Evolutionary conservation across 2,113 vertebrate species (phyloP), one percentile per base, ranked within the genome.

Genomic region (Phylloscopus trochiloides): DNA sequence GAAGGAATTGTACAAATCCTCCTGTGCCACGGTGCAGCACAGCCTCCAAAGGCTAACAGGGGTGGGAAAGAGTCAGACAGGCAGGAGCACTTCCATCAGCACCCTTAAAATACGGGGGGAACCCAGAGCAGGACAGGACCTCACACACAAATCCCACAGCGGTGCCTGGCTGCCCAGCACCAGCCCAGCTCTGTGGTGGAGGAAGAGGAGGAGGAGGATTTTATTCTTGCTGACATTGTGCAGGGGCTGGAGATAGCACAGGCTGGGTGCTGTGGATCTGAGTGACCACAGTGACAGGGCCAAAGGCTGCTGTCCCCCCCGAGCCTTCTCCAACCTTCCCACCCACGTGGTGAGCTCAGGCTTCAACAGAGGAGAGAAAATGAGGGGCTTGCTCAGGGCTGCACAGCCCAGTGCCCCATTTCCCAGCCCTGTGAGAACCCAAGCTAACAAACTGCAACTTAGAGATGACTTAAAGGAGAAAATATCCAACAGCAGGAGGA

Each of bases 71-170:
- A 93, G 82, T 32, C 47, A 61, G 55, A 17, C 6, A 25, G 40
- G 34, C 12, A 5, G 42, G 13, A 82, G 32, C 3, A 2, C 29
- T 59, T 58, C 0, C 0, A 17, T 7, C 10, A 68, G 28, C 72
- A 55, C 32, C 86, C 48, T 48, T 13, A 36, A 78, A 72, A 77
- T 1, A 0, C 6, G 34, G 58, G 12, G 48, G 18, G 61, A 73
- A 6, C 22, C 0, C 2, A 63, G 62, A 65, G 51, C 45, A 42
- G 62, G 79, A 47, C 26, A 20, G 47, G 55, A 73, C n/a, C 48
- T 51, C 31, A 13, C n/a, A 14, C 5, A 40, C 75, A 43, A 36
- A 3, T 21, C 51, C 51, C 65, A 47, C 61, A 38, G 71, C 4
- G 18, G 31, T 40, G 50, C 45, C 52, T 77, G 40, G 66, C 63